phyloP scores from a whole-genome alignment of 2,113 vertebrate species.

The Entelurus aequoreus region DNA sequence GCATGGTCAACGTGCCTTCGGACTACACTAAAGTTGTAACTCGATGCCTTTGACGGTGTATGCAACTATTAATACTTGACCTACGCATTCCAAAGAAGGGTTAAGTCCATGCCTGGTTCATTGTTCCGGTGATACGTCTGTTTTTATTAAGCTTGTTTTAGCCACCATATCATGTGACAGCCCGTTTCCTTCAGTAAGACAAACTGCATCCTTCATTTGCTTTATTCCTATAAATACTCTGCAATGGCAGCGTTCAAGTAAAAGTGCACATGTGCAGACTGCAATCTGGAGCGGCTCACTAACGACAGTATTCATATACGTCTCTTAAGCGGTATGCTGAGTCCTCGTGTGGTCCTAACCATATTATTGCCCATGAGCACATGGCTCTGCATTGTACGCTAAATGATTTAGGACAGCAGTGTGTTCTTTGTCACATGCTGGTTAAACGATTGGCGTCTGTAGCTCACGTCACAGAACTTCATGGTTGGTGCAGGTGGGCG shows the following conservation, averaged over 20 bases:
- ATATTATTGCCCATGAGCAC: constrained; percentile 46
- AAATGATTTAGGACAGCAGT: constrained; percentile 50
- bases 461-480: constrained; percentile 30
- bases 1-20: constrained; percentile 5
- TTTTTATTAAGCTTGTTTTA: constrained; percentile 19
- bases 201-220: constrained; percentile 33
- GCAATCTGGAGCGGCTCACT: constrained; percentile 33
- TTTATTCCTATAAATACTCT: constrained; percentile 30
- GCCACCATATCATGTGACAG: constrained; percentile 26
- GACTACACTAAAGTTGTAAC: not conserved
- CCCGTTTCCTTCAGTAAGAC: constrained; percentile 1
- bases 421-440: constrained; percentile 48
- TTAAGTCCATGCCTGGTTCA: constrained; percentile 13
- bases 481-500: constrained; percentile 11
- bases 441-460: constrained; percentile 33
- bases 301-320: constrained; percentile 51
- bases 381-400: constrained; percentile 29
- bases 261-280: constrained; percentile 6
- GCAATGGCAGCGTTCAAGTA: constrained; percentile 12
- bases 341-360: constrained; percentile 38
- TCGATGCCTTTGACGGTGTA: not conserved
- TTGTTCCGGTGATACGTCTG: constrained; percentile 9
- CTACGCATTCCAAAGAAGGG: constrained; percentile 24
- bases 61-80: constrained; percentile 5
- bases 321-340: constrained; percentile 50